Percentiles rank a stretch among this genome's conserved stretches.
phyloP scores from a whole-genome alignment of 1,140 invertebrate genomes.

The Lasaia peninsularis region DNA sequence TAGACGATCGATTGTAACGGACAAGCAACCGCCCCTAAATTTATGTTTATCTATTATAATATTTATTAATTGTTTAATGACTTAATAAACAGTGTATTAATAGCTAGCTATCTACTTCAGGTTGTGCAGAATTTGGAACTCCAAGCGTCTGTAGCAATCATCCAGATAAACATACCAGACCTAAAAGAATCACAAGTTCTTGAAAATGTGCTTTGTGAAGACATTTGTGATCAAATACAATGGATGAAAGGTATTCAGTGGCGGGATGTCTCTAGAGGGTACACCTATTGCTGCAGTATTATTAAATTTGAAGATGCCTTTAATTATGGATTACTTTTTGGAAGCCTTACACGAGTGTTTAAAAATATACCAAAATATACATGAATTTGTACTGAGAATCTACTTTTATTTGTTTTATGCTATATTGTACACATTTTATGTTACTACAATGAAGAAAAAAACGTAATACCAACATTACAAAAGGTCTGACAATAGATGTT shows the following conservation, averaged over 20 bases:
- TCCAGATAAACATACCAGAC: slow-evolving; percentile 56
- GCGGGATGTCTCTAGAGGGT: slow-evolving; percentile 42
- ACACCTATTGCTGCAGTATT: slow-evolving; percentile 49
- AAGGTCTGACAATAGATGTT: too few relatives aligned
- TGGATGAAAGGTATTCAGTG: slow-evolving; percentile 36
- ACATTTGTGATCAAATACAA: slow-evolving; percentile 42
- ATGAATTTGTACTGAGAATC: too few relatives aligned
- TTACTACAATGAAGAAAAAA: too few relatives aligned
- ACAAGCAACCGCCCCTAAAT: too few relatives aligned
- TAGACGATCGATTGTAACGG: too few relatives aligned
- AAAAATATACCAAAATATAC: not conserved
- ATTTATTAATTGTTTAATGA: too few relatives aligned
- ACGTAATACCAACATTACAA: too few relatives aligned
- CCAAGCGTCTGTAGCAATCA: slow-evolving; percentile 41
- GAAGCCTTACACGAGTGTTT: not conserved
- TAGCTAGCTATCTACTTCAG: slow-evolving; percentile 39
- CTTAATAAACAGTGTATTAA: too few relatives aligned
- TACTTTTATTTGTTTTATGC: too few relatives aligned
- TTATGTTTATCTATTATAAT: too few relatives aligned
- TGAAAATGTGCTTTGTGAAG: slow-evolving; percentile 38
- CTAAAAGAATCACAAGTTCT: slow-evolving; percentile 29
- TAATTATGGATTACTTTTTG: slow-evolving; percentile 17
- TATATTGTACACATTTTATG: too few relatives aligned
- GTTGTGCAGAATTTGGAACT: slow-evolving; percentile 41
- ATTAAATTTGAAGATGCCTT: slow-evolving; percentile 44